Base-by-base conservation (phyloP, 1,140 invertebrate species). In the Charaxes varanes region DNA sequence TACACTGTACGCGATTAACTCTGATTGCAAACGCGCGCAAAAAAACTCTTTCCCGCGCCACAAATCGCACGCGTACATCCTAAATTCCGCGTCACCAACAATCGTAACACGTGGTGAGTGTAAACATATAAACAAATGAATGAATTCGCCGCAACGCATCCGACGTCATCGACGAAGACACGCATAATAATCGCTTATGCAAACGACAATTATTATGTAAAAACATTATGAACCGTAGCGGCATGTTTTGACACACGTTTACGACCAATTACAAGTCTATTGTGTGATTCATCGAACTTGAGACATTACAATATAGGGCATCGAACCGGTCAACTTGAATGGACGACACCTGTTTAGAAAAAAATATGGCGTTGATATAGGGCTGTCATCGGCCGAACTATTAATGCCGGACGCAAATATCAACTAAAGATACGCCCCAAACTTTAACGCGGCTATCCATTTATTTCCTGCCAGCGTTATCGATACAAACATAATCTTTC, bases 151-250 rank as follows among this genome's bases (percentile, higher is more conserved):
- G 66, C 61, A 72, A 63, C 62, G 55, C 58, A 41, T 34, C 47
- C 50, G 38, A 62, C 71, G 70, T 73, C 69, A 78, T 56, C 62
- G 45, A 34, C 58, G 67, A 69, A 78, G 72, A 78, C 72, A 80
- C 68, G 68, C 76, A 72, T 76, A 66, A 76, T 78, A 70, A 82
- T 77, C 61, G 53, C 55, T 74, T 77, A 80, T 80, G 76, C 72
- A 70, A 83, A 83, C 76, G 62, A 67, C 30, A 23, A 65, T 71
- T 74, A 79, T 80, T 80, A 80, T 79, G 74, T 82, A 77, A 82
- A n/a, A 80, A 57, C 66, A 63, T 68, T 70, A 74, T 71, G 66
- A 68, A 61, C 65, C 52, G 54, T 37, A 59, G 46, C 58, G 60
- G 52, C 59, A 46, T 76, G 73, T 82, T 80, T 78, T 76, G 72